These are phyloP conservation scores for Cichlasoma orientale DNA, from an alignment of 2,797 vertebrate species.

Conservation along the genomic window DNA sequence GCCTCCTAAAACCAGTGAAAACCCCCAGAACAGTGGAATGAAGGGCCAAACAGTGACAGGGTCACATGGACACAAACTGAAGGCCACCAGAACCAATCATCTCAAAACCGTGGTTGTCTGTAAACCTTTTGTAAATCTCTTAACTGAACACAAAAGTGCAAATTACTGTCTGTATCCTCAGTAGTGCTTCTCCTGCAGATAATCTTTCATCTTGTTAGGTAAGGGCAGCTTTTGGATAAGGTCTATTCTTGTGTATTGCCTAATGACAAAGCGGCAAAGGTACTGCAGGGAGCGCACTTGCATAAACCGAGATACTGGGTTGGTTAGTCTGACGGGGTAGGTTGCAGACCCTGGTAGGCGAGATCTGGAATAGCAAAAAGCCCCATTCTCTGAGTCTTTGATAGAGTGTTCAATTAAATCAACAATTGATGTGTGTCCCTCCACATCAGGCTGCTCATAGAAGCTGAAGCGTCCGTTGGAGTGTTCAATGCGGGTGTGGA, in stretches of 20 bases:
- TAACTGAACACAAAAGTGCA: slow-evolving; percentile 94
- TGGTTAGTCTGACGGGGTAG: slow-evolving; percentile 96
- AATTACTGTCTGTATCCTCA: slow-evolving; percentile 87
- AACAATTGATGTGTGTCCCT: slow-evolving; percentile 97
- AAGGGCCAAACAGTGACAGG: slow-evolving; percentile 67
- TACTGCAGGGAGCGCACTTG: slow-evolving; percentile 99
- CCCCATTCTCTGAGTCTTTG: slow-evolving; percentile 98
- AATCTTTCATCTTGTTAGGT: slow-evolving; percentile 99
- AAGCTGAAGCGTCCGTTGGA: slow-evolving; percentile 99
- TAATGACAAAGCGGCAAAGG: slow-evolving; percentile 97
- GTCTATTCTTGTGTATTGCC: slow-evolving; percentile 98
- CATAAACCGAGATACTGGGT: slow-evolving; percentile 97
- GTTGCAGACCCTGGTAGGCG: slow-evolving; percentile 96
- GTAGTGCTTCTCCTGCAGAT: slow-evolving; percentile 99
- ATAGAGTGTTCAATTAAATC: slow-evolving; percentile 98
- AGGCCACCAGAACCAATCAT: slow-evolving; percentile 83
- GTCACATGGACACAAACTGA: slow-evolving; percentile 81
- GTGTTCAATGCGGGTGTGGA: slow-evolving; percentile 98
- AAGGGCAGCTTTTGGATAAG: slow-evolving; percentile 99
- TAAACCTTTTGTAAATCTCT: slow-evolving; percentile 91
- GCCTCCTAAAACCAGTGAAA: slow-evolving; percentile 57
- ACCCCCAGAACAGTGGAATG: slow-evolving; percentile 59
- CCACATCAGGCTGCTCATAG: slow-evolving; percentile 97
- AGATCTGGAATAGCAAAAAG: slow-evolving; percentile 98
- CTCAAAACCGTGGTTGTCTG: slow-evolving; percentile 85